Base-by-base conservation (phyloP, 2,888 invertebrate species). In the Vandiemenella viatica region DNA sequence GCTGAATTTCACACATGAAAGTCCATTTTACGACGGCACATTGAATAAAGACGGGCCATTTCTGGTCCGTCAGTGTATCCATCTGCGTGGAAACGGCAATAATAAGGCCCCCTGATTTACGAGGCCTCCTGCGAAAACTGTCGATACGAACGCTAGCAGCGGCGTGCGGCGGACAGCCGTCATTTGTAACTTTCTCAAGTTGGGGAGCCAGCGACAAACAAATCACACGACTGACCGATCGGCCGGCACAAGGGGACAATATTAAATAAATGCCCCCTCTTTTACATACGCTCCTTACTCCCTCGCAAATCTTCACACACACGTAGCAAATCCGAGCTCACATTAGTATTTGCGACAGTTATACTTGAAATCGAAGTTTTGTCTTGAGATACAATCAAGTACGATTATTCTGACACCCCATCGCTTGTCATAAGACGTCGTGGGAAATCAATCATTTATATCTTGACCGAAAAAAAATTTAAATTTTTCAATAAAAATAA, bases 21-120 rank as follows among this genome's bases (percentile, higher is more conserved):
- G 58, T 59, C 59, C 58, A 59, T 59, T 61, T 61, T 58, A 59
- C 58, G 58, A 58, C 52, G 57, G 57, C 57, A 56, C 58, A 60
- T 59, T 59, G 58, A 60, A 59, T 58, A 55, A 56, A 55, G 56
- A 57, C 58, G 56, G 56, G 50, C 57, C 56, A 57, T 56, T 56
- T 50, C 56, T 48, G 52, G 52, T 50, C 56, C 56, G 54, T 57
- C 53, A 56, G 54, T 57, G 58, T 58, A 58, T 58, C 59, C 58
- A 59, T 60, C 58, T 59, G 57, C 53, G 52, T 55, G 57, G 54
- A 58, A 60, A 59, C 58, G 59, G 59, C 57, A 59, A 59, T 59
- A 61, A 59, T 58, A 57, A 50, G 43, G 53, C 55, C 54, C n/a
- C 55, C 59, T 60, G 61, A 61, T 61, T 61, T 61, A 60, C 59